Evolutionary conservation across 2,797 vertebrate genomes (phyloP).

Genomic region (Prionace glauca): DNA sequence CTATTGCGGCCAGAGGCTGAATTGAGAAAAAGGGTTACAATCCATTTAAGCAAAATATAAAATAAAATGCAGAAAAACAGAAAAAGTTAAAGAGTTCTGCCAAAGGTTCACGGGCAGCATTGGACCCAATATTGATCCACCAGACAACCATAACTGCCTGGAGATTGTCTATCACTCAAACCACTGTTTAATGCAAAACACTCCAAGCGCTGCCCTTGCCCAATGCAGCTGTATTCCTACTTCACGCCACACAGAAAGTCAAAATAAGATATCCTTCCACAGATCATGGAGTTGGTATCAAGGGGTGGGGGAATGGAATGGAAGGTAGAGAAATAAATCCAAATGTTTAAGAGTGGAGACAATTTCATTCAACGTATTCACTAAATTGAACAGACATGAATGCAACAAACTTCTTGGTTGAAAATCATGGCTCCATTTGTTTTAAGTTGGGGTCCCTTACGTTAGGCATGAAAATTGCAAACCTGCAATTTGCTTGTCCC

Average conservation of each 20-base stretch:
- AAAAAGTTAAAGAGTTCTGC: too few species aligned
- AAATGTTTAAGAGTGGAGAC: not conserved
- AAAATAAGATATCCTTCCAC: not conserved
- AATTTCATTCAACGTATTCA: not conserved
- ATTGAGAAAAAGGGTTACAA: not conserved
- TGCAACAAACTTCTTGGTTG: not conserved
- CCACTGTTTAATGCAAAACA: not conserved
- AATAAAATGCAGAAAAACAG: not conserved
- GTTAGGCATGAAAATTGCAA: not conserved
- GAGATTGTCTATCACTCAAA: too few species aligned
- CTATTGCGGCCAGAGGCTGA: not conserved
- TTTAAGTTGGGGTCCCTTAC: not conserved
- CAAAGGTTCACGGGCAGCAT: too few species aligned
- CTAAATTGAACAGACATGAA: not conserved
- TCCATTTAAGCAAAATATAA: not conserved
- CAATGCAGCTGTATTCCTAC: not conserved
- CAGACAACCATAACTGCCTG: too few species aligned
- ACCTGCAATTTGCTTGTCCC: not conserved
- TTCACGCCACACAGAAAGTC: too few species aligned
- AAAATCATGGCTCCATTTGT: not conserved
- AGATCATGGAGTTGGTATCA: not conserved
- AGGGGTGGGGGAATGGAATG: too few species aligned
- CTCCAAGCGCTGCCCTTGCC: not conserved
- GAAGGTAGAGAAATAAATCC: not conserved
- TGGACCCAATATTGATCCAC: too few species aligned